Base-by-base conservation (phyloP, 2,888 invertebrate genomes). In the Erebia palarica region DNA sequence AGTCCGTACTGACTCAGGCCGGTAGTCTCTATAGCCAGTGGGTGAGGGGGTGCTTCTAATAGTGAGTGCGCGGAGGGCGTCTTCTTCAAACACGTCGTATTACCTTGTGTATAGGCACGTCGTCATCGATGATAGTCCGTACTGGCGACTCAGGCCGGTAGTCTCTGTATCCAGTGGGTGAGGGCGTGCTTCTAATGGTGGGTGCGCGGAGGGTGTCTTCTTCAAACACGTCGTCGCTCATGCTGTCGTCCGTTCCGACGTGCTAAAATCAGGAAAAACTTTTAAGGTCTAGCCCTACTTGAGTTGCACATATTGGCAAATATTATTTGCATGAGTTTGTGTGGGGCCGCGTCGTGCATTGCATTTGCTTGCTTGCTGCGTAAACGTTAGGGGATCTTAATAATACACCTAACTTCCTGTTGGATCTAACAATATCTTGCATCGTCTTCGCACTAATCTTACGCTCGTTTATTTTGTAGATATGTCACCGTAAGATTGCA, bases 201-300 rank as follows among this genome's bases (percentile, higher is more conserved):
- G 91, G 89, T 75, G 90, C 90, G 71, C 90, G 87, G 57, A 91
- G 81, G 47, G 86, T 84, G 80, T 88, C 89, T 58, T 95, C 95
- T 82, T 97, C 97, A 81, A 97, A 97, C 66, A 97, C 97, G 86
- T 97, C 97, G 87, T 97, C 97, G 82, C 96, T 96, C 95, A 97
- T 96, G 80, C 96, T 96, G 88, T 97, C 96, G 78, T 96, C 96
- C 59, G 94, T 94, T 74, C 92, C 92, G 94, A 94, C 94, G 79
- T 91, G 89, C 94, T 94, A 86, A 0, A 69, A 66, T 44, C 36
- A 7, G 5, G 36, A 7, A 36, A 36, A 36, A 1, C 36, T 36
- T 36, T 36, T 36, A 36, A 36, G 7, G 36, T 5, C 2, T 7
- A 36, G 36, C 36, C 27, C 27, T 3, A 1, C n/a, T n/a, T n/a